Evolutionary conservation across 2,888 invertebrate genomes (phyloP), one percentile per base, ranked within the genome.

Genomic region (Nomada hirtipes): DNA sequence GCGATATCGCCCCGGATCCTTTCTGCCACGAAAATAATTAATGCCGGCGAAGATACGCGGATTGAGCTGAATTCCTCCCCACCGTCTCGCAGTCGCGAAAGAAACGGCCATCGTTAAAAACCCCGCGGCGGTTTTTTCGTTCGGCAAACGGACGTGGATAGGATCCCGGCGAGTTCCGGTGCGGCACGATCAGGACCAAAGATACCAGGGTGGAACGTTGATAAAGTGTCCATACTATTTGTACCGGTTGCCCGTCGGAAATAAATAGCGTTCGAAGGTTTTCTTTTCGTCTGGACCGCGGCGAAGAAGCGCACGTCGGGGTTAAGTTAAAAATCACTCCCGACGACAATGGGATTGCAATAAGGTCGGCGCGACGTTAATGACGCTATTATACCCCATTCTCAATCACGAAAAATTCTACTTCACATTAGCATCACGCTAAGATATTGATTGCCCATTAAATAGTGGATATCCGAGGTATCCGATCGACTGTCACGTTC

Each of bases 11-110:
- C 61, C 77, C 63, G 79, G 71, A 82, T 80, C 76, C 79, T 80
- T 83, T 73, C 82, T 79, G 72, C 67, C 73, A 74, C 72, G 84
- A 69, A 78, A 78, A 78, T 86, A 87, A 87, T 87, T 87, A 88
- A 87, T 84, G 86, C 85, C 75, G 60, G 68, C 55, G 68, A 79
- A 75, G 84, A 65, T 76, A 85, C 74, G 69, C 63, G 77, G 57
- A 26, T n/a, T 29, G n/a, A 52, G 76, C 53, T 44, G 83, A 20
- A 69, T 74, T 76, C 61, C 11, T 29, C 65, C 4, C 29, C 59
- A 3, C 2, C 26, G 47, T 15, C n/a, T 44, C 10, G 10, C 9
- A 2, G 4, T 52, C 55, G 47, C 68, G 78, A 68, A 60, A 67
- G 76, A 75, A 70, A 70, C 61, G 68, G 52, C 59, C 57, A 71